Evolutionary conservation across 1,140 invertebrate species (phyloP), one percentile per base, ranked within the genome.

Genomic region (Odontomachus brunneus): DNA sequence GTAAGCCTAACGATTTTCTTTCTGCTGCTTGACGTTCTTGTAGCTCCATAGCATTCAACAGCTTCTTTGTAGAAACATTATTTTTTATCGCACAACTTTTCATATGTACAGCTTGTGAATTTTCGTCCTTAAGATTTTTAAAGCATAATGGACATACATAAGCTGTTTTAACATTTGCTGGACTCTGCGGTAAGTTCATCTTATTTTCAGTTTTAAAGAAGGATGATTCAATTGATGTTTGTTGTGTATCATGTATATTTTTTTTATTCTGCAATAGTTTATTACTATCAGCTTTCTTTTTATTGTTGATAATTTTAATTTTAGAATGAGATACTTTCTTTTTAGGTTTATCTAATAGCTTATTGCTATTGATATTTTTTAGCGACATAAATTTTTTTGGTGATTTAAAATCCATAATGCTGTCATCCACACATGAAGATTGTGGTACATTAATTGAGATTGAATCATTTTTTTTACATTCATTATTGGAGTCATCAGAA

Each of bases 31-130:
- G 94, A 26, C 92, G 92, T 75, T 94, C 90, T 84, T 95, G 94
- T 19, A 95, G 85, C 78, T 94, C 87, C 24, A 94, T 85, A 15
- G 94, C 94, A 86, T 92, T 90, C 33, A 95, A 88, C 24, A 95
- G 88, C 69, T 93, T 91, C 73, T 92, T 91, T 7, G 92, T 93
- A 0, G 94, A 91, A 14, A 95, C 72, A 53, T 94, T 94, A 86
- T 95, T 92, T 80, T 93, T 94, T 12, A 82, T 59, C 4, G 94
- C 94, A 89, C 95, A 95, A 59, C 82, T 90, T 88, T 95, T 95
- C 73, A 94, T 91, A 84, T 95, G 95, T n/a, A 88, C 55, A 5
- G 75, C 83, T 29, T 91, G 91, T 33, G 73, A 74, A 5, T 57
- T 55, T 24, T 89, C 83, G 86, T 93, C 91, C 76, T 92, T 91